phyloP scores from a whole-genome alignment of 2,113 vertebrate species.

The Anoplopoma fimbria region DNA sequence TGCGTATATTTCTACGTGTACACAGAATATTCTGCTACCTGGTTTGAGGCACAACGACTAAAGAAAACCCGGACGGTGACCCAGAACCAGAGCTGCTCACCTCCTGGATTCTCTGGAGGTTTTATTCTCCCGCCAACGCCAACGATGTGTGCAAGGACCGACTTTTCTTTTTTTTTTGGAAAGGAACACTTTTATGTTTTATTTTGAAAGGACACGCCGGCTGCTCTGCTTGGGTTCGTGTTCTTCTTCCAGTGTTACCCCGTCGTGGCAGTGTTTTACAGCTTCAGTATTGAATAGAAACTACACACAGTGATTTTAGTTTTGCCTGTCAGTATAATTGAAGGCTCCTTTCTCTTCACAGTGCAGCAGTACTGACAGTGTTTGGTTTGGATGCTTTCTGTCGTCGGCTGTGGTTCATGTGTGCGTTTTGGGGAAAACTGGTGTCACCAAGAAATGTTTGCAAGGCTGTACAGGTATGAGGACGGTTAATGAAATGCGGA shows the following conservation, averaged over 20 bases:
- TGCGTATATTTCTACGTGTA: no score
- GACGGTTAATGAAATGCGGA: background rate
- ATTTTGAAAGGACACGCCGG: slow-evolving; percentile 20
- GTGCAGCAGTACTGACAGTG: background rate
- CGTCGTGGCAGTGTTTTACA: no score
- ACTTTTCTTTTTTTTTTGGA: slow-evolving; percentile 2
- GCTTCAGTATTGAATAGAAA: slow-evolving; percentile 32
- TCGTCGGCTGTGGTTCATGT: slow-evolving; percentile 5
- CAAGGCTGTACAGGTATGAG: no score
- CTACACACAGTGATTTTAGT: background rate
- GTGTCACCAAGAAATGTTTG: background rate
- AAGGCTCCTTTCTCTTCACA: background rate
- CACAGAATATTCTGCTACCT: slow-evolving; percentile 16
- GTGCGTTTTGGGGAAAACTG: background rate
- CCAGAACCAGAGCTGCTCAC: background rate
- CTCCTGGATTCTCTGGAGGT: background rate
- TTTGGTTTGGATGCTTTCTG: slow-evolving; percentile 15
- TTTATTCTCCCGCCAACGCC: no score
- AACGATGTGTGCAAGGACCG: slow-evolving; percentile 8
- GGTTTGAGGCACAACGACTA: background rate
- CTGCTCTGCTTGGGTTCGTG: background rate
- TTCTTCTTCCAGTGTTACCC: slow-evolving; percentile 12
- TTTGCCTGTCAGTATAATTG: background rate
- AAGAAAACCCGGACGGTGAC: background rate
- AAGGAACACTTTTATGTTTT: slow-evolving; percentile 9